Percentiles rank a stretch among this genome's conserved stretches.
These are phyloP conservation scores for Agonopterix heracliana DNA, from an alignment of 2,888 invertebrate species.

Conservation along the genomic window DNA sequence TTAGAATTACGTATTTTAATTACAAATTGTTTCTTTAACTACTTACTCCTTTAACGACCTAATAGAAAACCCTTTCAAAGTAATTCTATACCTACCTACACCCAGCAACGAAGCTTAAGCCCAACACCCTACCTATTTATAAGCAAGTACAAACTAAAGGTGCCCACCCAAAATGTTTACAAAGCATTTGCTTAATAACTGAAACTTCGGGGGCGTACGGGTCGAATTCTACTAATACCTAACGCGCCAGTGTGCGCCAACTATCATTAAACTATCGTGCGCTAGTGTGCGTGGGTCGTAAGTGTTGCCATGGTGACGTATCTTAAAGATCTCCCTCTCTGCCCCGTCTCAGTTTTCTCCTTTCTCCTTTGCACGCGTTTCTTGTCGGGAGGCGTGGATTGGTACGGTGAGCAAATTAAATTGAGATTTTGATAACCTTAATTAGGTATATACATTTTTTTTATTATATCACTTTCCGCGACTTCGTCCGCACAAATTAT, in stretches of 20 bases:
- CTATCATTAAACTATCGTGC: slow-evolving; percentile 34
- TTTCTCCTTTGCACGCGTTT: slow-evolving; percentile 74
- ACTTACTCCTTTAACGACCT: too few relatives aligned
- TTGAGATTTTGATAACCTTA: too few relatives aligned
- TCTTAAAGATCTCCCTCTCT: slow-evolving; percentile 74
- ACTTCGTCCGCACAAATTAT: too few relatives aligned
- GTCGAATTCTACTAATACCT: slow-evolving; percentile 72
- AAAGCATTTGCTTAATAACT: slow-evolving; percentile 76
- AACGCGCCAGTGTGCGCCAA: slow-evolving; percentile 25
- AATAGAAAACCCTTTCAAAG: too few relatives aligned
- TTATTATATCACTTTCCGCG: too few relatives aligned
- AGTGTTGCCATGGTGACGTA: slow-evolving; percentile 69
- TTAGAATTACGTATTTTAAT: too few relatives aligned
- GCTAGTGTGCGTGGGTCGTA: slow-evolving; percentile 50
- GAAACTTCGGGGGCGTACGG: slow-evolving; percentile 64
- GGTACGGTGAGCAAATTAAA: slow-evolving; percentile 46
- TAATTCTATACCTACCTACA: too few relatives aligned
- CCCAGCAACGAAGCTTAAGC: slow-evolving; percentile 38
- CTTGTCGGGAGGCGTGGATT: slow-evolving; percentile 68
- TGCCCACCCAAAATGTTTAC: slow-evolving; percentile 72
- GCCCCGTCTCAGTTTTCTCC: slow-evolving; percentile 72
- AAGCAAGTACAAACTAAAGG: slow-evolving; percentile 60
- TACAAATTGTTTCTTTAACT: too few relatives aligned
- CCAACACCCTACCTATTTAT: slow-evolving; percentile 62
- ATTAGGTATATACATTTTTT: not conserved